phyloP scores from a whole-genome alignment of 2,888 invertebrate genomes.

The Boloria euphrosyne region DNA sequence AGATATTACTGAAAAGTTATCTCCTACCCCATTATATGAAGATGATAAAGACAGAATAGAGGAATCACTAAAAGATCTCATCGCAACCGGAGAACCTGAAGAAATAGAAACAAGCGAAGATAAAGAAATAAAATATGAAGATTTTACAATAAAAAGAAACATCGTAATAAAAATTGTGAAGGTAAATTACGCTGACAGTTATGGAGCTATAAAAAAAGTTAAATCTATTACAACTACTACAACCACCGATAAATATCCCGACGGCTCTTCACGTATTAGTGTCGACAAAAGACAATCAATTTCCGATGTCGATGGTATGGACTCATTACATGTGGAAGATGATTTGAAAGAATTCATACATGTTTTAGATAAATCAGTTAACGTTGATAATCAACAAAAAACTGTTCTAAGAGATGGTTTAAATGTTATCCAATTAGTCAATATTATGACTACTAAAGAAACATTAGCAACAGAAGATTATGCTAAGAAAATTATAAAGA shows the following conservation, averaged over 20 bases:
- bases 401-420: slow-evolving; percentile 54
- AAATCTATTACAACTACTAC: slow-evolving; percentile 62
- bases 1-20: slow-evolving; percentile 2
- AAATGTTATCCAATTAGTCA: slow-evolving; percentile 62
- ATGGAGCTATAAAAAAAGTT: slow-evolving; percentile 53
- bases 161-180: slow-evolving; percentile 57
- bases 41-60: slow-evolving; percentile 46
- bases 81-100: slow-evolving; percentile 49
- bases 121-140: slow-evolving; percentile 54
- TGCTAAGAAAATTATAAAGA: slow-evolving; percentile 64
- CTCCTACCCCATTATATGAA: slow-evolving; percentile 28
- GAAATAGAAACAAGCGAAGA: slow-evolving; percentile 51
- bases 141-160: slow-evolving; percentile 53
- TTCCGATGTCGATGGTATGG: slow-evolving; percentile 56
- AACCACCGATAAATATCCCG: slow-evolving; percentile 69
- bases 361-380: slow-evolving; percentile 60
- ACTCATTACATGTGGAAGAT: slow-evolving; percentile 42
- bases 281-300: slow-evolving; percentile 65
- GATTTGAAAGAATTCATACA: slow-evolving; percentile 52
- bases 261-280: slow-evolving; percentile 60
- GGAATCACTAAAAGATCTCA: slow-evolving; percentile 49
- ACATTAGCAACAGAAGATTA: slow-evolving; percentile 53
- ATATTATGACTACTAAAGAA: slow-evolving; percentile 70
- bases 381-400: slow-evolving; percentile 60
- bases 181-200: slow-evolving; percentile 55